Base-by-base conservation (phyloP, 37 sponge, comb jelly and placozoan species). In the Eunapius fragilis region DNA sequence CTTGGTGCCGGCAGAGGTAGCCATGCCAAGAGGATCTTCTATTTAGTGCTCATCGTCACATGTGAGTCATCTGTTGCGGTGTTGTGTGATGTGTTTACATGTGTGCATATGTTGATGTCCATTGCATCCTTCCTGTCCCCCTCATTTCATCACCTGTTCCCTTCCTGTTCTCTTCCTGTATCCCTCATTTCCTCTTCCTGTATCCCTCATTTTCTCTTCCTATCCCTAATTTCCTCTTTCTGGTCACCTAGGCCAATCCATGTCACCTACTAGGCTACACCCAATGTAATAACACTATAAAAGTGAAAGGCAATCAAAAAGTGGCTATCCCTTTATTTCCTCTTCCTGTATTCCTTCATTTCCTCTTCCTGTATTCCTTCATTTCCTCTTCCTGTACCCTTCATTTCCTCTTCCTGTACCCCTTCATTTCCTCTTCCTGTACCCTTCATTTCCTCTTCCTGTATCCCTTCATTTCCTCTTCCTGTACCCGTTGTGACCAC, bases 1-100 rank as follows among this genome's bases (percentile, higher is more conserved):
- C 85, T 92, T 2, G 92, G 92, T 37, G 92, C 92, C 32, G 89
- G 89, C 22, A 71, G 82, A 31, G 85, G 85, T 28, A 4, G 5
- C 5, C 32, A 68, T 23, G 89, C 89, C 23, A 89, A 89, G 71
- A 71, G 80, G 49, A 67, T 81, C 22, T 82, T 80, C 3, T 74
- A 50, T 58, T 41, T 84, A 0, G 74, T 80, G 17, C 30, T 89
- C 33, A 58, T 58, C 11, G 30, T 58, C 58, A 58, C 58, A 10
- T 58, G 58, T 58, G 14, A 58, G 58, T 19, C 1, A 11, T 58
- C 19, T 17, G 14, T 11, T 58, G 58, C 14, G 58, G 58, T 58
- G 58, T 58, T 41, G 6, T 6, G 6, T 3, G 41, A 3, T 41
- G 41, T 58, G 58, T 58, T 10, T 58, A 17, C 58, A 17, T 58